Percentiles rank a stretch among this genome's conserved stretches.
Conservation (phyloP, 2,113 vertebrate species). For the Oreochromis aureus region DNA sequence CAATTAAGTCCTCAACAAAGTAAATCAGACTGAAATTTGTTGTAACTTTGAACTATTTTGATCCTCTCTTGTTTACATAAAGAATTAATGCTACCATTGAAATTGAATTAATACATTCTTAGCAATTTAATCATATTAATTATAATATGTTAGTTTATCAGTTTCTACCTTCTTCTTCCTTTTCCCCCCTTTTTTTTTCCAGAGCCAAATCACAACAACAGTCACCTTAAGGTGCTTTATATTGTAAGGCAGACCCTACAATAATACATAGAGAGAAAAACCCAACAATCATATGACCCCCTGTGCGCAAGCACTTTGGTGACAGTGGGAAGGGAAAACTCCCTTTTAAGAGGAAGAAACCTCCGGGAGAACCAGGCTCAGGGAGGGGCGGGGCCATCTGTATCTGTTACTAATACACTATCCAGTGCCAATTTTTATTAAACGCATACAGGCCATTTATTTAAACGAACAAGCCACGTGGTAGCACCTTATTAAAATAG, state of each 20-base stretch:
- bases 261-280: no score
- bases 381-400: no score
- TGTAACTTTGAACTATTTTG: neutral
- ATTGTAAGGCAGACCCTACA: no score
- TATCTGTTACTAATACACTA: neutral
- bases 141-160: neutral
- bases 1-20: neutral
- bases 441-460: neutral
- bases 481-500: neutral
- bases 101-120: neutral
- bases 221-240: no score
- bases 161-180: neutral
- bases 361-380: no score
- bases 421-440: neutral
- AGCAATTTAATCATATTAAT: neutral
- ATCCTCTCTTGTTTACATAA: neutral
- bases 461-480: neutral
- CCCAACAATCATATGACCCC: no score
- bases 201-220: no score
- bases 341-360: no score
- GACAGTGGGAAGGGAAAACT: no score
- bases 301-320: no score
- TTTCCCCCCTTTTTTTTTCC: neutral
- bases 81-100: neutral
- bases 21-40: neutral